Evolutionary conservation across 1,140 invertebrate species (phyloP).

Genomic region (Brachystomella parvula): DNA sequence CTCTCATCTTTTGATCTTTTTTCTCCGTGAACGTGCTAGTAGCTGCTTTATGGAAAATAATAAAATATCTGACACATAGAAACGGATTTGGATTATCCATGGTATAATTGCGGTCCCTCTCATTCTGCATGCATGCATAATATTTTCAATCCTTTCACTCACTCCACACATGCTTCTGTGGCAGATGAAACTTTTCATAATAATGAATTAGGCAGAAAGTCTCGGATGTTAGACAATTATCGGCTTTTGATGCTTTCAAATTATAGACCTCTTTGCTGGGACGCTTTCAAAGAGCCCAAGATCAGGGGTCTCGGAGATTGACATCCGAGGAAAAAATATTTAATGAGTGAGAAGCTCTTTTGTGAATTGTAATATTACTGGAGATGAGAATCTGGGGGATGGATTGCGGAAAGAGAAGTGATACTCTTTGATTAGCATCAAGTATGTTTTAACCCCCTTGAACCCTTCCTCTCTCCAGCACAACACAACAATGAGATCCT

Average conservation of each 20-base stretch:
- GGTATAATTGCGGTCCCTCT: not conserved
- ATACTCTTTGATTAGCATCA: not conserved
- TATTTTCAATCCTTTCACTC: not conserved
- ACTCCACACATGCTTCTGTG: not conserved
- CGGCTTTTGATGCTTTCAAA: too few species aligned
- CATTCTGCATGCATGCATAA: not conserved
- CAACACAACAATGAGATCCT: not conserved
- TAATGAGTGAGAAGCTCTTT: not conserved
- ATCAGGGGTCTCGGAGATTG: too few species aligned
- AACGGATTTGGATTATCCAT: not conserved
- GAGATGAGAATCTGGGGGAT: too few species aligned
- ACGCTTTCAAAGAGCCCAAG: too few species aligned
- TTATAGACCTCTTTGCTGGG: too few species aligned
- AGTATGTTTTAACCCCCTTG: not conserved
- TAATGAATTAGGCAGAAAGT: not conserved
- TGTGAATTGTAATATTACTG: too few species aligned
- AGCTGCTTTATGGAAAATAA: not conserved
- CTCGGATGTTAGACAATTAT: not conserved
- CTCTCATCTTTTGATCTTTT: not conserved
- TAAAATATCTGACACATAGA: not conserved
- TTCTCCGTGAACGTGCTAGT: not conserved
- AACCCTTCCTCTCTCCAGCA: too few species aligned
- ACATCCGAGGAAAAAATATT: not conserved
- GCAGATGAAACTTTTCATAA: not conserved
- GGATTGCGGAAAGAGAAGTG: not conserved